Evolutionary conservation across 2,888 invertebrate species (phyloP), one percentile per base, ranked within the genome.

Genomic region (Dasysyrphus tricinctus): DNA sequence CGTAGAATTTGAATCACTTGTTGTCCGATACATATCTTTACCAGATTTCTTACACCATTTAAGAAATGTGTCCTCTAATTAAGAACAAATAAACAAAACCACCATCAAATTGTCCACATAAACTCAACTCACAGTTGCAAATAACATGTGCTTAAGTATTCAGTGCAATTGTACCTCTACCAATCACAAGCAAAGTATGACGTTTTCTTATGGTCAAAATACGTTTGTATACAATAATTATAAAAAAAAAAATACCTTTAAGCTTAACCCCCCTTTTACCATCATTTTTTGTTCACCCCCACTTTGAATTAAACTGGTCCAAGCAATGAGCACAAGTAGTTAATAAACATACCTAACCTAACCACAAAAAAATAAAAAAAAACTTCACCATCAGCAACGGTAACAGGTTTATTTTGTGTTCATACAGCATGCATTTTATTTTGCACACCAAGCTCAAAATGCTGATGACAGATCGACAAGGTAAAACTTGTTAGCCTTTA

Each of bases 401-500:
- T 47, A 79, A 83, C 83, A 83, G 83, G 83, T 83, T 83, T 75
- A 39, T 2, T 24, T 69, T 49, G 61, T 57, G 74, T 32, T 78
- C 74, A 70, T 63, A 63, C 16, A 74, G 78, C 70, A 69, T 78
- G 82, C 74, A 78, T 54, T 74, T 77, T 37, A 78, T 61, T 74
- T 77, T 51, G 51, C 67, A 74, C 51, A 73, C 72, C 44, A 32
- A 34, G 19, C 67, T 37, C 8, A 63, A 24, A 51, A 77, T 49
- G 63, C 63, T 69, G 82, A 72, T 80, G 80, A 85, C 80, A 80
- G 84, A 73, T 73, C 84, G 61, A 77, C 84, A 75, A 80, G 70
- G 79, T 54, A 65, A 84, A 84, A 65, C 77, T 73, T 61, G 80
- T 85, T 84, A 80, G 84, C 84, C 84, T 84, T 84, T 84, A 80